These are phyloP conservation scores for Papilio xuthus DNA, from an alignment of 1,140 invertebrate species.

Conservation along the genomic window DNA sequence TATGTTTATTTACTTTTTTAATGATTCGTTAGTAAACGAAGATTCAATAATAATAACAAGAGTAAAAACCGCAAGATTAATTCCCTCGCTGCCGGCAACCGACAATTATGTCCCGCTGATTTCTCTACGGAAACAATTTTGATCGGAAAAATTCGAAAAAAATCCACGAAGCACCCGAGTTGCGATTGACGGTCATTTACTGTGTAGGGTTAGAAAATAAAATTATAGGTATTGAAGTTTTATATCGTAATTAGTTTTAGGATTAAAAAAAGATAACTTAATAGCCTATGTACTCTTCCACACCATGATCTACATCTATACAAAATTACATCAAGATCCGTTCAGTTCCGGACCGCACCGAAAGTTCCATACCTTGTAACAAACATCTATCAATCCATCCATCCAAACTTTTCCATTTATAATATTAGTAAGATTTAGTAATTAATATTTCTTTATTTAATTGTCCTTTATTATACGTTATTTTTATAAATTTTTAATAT, in stretches of 20 bases:
- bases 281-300: no score
- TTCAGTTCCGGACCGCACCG: no score
- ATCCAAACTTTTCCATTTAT: no score
- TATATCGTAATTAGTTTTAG: neutral
- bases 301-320: no score
- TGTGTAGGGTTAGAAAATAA: neutral
- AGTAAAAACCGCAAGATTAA: constrained; percentile 25
- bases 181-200: neutral
- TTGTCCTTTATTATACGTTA: neutral
- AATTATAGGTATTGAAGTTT: neutral
- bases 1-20: neutral
- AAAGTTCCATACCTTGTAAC: no score
- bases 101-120: constrained; percentile 25
- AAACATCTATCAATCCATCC: no score
- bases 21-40: neutral
- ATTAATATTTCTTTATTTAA: neutral
- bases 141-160: constrained; percentile 2
- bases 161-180: neutral
- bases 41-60: constrained; percentile 6
- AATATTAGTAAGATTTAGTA: no score
- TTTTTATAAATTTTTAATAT: neutral
- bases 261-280: no score
- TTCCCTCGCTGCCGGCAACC: constrained; percentile 17
- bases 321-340: no score
- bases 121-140: constrained; percentile 28